These are phyloP conservation scores for Varanus komodoensis DNA, from an alignment of 2,113 vertebrate species.

Conservation along the genomic window DNA sequence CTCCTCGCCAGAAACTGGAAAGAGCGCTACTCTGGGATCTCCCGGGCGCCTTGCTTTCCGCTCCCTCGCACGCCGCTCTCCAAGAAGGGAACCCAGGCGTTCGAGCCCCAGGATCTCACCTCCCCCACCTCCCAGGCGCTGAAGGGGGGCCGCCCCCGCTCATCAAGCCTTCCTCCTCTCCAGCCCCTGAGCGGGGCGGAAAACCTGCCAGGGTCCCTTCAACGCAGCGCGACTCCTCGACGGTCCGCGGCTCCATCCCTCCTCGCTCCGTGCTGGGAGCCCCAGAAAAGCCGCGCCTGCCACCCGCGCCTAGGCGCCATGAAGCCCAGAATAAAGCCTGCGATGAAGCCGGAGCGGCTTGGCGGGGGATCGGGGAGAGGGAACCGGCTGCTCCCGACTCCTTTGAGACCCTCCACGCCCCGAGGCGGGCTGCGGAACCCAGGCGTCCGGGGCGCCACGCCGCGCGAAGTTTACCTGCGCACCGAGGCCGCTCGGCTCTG, in stretches of 20 bases:
- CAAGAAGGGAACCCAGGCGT: background rate
- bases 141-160: too few species aligned
- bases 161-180: background rate
- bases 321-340: too few species aligned
- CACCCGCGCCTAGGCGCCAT: too few species aligned
- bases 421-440: background rate
- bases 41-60: background rate
- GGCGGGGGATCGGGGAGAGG: too few species aligned
- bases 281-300: background rate
- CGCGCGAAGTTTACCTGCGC: background rate
- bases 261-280: too few species aligned
- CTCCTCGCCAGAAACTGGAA: background rate
- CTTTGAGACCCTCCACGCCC: background rate
- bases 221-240: too few species aligned
- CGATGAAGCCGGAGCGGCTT: too few species aligned
- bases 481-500: background rate
- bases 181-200: background rate
- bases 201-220: too few species aligned
- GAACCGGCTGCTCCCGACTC: too few species aligned
- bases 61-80: background rate
- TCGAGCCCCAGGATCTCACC: background rate
- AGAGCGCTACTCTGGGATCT: background rate
- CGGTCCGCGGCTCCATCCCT: too few species aligned
- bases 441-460: too few species aligned
- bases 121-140: background rate